Evolutionary conservation across 2,113 vertebrate species (phyloP).

Genomic region (Camelus dromedarius): DNA sequence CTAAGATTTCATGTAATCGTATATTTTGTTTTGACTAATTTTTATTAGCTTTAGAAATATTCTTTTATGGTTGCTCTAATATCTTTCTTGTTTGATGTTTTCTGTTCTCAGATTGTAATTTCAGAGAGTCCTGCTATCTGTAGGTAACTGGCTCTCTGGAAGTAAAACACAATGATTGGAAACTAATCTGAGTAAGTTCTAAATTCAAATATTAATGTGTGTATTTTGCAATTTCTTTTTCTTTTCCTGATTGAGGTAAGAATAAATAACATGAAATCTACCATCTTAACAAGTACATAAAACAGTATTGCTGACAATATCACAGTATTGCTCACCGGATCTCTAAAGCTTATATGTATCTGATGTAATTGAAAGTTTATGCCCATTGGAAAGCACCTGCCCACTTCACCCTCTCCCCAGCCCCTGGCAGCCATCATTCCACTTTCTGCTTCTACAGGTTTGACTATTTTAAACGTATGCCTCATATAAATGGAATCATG

Average conservation of each 20-base stretch:
- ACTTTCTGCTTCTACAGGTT: too few species aligned
- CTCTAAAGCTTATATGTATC: not conserved
- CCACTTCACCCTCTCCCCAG: not conserved
- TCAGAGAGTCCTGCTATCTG: not conserved
- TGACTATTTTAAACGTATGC: too few species aligned
- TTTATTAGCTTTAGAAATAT: not conserved
- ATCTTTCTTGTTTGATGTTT: not conserved
- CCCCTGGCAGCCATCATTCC: too few species aligned
- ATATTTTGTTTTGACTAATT: not conserved
- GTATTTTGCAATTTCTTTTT: too few species aligned
- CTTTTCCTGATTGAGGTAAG: not conserved
- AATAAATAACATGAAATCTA: not conserved
- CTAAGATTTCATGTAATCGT: not conserved
- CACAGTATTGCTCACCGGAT: not conserved
- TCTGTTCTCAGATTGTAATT: not conserved
- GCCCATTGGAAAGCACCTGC: not conserved
- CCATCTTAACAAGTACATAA: not conserved
- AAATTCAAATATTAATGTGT: not conserved
- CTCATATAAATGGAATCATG: too few species aligned
- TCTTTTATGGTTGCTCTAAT: not conserved
- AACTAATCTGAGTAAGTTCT: not conserved
- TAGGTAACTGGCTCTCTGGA: not conserved
- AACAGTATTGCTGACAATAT: not conserved
- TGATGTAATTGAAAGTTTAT: not conserved
- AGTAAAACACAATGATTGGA: not conserved